Percentiles rank a stretch among this genome's conserved stretches.
Evolutionary conservation across 2,888 invertebrate genomes (phyloP).

Genomic region (Ectemnius continuus): DNA sequence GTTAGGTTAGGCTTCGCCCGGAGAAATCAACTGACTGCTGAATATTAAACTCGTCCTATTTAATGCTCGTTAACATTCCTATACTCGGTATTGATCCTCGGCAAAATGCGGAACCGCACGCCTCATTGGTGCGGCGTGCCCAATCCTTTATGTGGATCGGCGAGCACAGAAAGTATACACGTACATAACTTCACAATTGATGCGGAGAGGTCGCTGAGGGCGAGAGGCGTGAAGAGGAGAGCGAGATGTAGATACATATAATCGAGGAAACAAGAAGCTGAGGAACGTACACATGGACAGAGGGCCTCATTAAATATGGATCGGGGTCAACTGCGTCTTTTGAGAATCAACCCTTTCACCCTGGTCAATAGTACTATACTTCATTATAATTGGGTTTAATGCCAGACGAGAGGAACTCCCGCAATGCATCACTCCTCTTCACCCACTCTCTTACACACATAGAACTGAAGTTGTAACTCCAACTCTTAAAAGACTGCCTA

Average conservation of each 20-base stretch:
- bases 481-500: no score
- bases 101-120: not conserved
- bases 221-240: no score
- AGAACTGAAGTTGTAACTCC: no score
- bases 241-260: not conserved
- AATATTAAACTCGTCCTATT: not conserved
- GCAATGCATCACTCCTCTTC: no score
- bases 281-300: not conserved
- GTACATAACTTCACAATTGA: no score
- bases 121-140: not conserved
- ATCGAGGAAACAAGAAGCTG: slow-evolving; percentile 2
- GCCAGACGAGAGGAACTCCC: no score
- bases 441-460: no score
- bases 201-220: no score
- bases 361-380: no score
- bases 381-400: no score
- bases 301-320: not conserved
- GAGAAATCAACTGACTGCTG: not conserved
- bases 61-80: slow-evolving; percentile 1
- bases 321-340: slow-evolving; percentile 4
- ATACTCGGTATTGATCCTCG: not conserved
- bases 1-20: not conserved
- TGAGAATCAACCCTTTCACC: not conserved
- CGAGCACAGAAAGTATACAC: no score
- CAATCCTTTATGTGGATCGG: slow-evolving; percentile 21